These are phyloP conservation scores for Heliconius aoede DNA, from an alignment of 2,888 invertebrate genomes.

Conservation along the genomic window DNA sequence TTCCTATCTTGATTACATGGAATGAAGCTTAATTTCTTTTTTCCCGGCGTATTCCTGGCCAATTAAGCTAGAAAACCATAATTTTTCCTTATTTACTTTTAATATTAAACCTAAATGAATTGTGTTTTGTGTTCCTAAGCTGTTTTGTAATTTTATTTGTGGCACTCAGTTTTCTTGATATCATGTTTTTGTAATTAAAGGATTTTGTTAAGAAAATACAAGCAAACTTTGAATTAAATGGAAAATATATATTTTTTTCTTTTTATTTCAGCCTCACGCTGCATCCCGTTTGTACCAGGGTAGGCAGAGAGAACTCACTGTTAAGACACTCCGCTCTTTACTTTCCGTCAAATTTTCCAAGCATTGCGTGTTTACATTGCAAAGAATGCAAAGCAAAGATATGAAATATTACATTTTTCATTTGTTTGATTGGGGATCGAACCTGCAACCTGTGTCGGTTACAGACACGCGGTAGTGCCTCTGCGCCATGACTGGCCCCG, in stretches of 20 bases:
- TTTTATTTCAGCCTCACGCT: too few species aligned
- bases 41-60: neutral
- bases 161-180: neutral
- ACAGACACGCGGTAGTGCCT: too few species aligned
- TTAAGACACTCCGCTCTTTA: too few species aligned
- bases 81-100: neutral
- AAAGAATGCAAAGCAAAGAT: too few species aligned
- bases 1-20: neutral
- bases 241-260: neutral
- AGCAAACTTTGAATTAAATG: neutral
- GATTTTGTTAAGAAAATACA: neutral
- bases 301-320: too few species aligned
- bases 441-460: too few species aligned
- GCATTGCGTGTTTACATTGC: too few species aligned
- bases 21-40: neutral
- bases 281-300: too few species aligned
- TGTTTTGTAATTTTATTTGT: slow-evolving; percentile 5
- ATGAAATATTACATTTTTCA: too few species aligned
- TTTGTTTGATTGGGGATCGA: too few species aligned
- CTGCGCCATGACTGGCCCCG: too few species aligned
- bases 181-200: neutral
- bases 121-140: neutral
- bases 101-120: slow-evolving; percentile 3
- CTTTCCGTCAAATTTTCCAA: too few species aligned
- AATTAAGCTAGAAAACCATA: neutral